Base-by-base conservation (phyloP, 2,797 vertebrate species). In the Philypnodon macrostomus region DNA sequence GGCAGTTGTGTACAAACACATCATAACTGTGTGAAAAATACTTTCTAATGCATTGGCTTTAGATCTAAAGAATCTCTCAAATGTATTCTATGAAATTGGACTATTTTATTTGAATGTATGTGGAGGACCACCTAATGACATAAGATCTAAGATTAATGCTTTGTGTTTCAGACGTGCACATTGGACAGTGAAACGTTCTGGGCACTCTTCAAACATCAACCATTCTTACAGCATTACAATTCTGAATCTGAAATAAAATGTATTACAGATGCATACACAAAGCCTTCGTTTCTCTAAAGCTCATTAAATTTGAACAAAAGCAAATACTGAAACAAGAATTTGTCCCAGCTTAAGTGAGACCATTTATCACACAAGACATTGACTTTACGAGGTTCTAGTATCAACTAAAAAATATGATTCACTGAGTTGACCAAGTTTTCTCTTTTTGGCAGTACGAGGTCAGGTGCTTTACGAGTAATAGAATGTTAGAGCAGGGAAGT, bases 401-500 rank as follows among this genome's bases (percentile, higher is more conserved):
- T 33, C 50, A 32, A 4, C 18, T 50, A 19, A 57, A 26, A 55
- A 70, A 63, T 70, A 58, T 23, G 44, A 53, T 40, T 47, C 42
- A 41, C 27, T 37, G 68, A 72, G 68, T 66, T 71, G 59, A 69
- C 58, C 34, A 33, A 48, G 45, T 39, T 31, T 31, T 34, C 16
- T 67, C 10, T 37, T 61, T 59, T 68, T 58, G 52, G 42, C 58
- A 58, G 48, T 56, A 47, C 31, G 52, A 73, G 80, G 77, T 83
- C 74, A 75, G 66, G 47, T 63, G 64, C 59, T 78, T 67, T 32
- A 56, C 53, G 64, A 55, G 70, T 74, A 72, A 78, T 64, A 65
- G 72, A 73, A 81, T 81, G 73, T 73, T 55, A 70, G 80, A 72
- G 56, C 70, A 74, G 75, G 55, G 16, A 42, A 57, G 56, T 19